Evolutionary conservation across 1,140 invertebrate species (phyloP).

Genomic region (Pollicipes pollicipes): DNA sequence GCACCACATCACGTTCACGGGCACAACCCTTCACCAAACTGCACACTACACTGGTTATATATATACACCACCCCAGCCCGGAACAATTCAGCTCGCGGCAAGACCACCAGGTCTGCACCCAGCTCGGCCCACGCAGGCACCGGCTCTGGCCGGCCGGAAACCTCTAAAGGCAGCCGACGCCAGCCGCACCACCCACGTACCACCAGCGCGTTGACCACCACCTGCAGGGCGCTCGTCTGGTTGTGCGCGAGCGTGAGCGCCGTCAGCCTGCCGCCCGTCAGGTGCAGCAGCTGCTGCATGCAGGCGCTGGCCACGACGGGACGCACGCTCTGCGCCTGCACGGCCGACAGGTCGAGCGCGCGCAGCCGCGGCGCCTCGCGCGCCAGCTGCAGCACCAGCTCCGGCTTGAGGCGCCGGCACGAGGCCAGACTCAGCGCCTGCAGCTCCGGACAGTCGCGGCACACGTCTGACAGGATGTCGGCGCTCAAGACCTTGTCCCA

Average conservation of each 20-base stretch:
- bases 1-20: too few species aligned
- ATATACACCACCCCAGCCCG: too few species aligned
- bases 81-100: too few species aligned
- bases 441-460: neutral
- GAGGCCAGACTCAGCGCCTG: neutral
- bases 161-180: too few species aligned
- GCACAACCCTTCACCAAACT: too few species aligned
- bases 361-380: neutral
- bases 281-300: neutral
- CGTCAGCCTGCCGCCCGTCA: constrained; percentile 33
- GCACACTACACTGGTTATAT: too few species aligned
- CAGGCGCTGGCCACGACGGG: neutral
- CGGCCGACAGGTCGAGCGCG: neutral
- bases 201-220: constrained; percentile 45
- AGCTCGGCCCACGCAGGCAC: too few species aligned
- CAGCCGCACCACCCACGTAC: neutral
- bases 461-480: neutral
- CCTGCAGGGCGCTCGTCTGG: constrained; percentile 48
- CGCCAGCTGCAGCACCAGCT: neutral
- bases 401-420: neutral
- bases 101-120: too few species aligned
- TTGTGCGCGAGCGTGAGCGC: constrained; percentile 55
- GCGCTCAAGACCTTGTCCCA: neutral
- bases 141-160: too few species aligned
- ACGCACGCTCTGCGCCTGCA: neutral